A percentile compares a stretch with the other conserved stretches of the same genome.
Evolutionary conservation across 2,797 vertebrate species (phyloP).

Genomic region (Anguilla megastoma): DNA sequence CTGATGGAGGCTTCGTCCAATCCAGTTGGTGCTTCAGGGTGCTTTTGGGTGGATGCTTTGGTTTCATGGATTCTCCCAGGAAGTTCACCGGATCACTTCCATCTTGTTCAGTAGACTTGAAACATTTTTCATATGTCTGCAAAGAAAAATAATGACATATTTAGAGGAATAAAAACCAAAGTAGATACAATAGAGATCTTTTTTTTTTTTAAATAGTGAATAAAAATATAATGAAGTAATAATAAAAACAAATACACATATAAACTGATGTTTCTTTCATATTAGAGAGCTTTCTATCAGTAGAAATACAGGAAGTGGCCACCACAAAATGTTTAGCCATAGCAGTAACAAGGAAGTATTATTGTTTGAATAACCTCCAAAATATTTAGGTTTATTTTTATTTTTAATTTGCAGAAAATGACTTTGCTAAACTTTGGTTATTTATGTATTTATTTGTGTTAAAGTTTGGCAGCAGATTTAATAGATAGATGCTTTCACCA

Average conservation of each 20-base stretch:
- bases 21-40: constrained; percentile 81
- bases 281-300: background rate
- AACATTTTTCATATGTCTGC: constrained; percentile 89
- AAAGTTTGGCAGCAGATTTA: background rate
- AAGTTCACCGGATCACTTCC: constrained; percentile 85
- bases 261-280: background rate
- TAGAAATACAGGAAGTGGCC: background rate
- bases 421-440: background rate
- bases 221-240: background rate
- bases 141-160: constrained; percentile 36
- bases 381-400: background rate
- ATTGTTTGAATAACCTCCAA: background rate
- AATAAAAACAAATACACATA: background rate
- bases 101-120: constrained; percentile 83
- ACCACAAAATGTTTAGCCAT: background rate
- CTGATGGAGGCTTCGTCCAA: constrained; percentile 80
- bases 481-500: background rate
- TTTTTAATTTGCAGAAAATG: background rate
- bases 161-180: background rate
- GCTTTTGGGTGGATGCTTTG: constrained; percentile 92
- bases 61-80: constrained; percentile 88
- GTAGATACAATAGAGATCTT: background rate
- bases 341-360: background rate
- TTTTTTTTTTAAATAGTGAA: too few species aligned
- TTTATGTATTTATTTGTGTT: background rate